Conservation (phyloP, 1,140 invertebrate species). For the Pogonus chalceus region DNA sequence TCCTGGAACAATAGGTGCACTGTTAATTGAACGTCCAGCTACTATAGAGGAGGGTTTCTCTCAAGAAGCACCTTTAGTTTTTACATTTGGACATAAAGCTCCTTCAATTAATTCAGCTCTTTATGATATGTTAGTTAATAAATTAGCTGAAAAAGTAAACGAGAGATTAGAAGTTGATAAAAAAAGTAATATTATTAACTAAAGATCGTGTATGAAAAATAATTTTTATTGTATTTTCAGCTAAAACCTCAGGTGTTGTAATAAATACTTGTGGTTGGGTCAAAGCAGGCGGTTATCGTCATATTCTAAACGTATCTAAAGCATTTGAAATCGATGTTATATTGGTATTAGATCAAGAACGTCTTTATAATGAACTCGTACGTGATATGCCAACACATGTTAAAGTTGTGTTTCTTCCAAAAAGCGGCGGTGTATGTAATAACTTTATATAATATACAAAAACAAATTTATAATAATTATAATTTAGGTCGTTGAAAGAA, state of each 20-base stretch:
- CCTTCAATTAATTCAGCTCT: conserved; percentile 70
- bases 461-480: conserved; percentile 2
- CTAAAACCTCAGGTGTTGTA: conserved; percentile 83
- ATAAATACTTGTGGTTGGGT: conserved; percentile 99
- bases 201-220: conserved; percentile 9
- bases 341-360: conserved; percentile 92
- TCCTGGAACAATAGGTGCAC: conserved; percentile 80
- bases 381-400: conserved; percentile 89
- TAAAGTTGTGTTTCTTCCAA: conserved; percentile 86
- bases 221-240: conserved; percentile 40
- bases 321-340: conserved; percentile 94
- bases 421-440: conserved; percentile 83
- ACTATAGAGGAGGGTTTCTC: conserved; percentile 89
- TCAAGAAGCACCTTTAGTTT: conserved; percentile 82
- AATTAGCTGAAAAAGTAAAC: conserved; percentile 77
- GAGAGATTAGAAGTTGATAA: conserved; percentile 78
- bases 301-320: conserved; percentile 74
- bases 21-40: conserved; percentile 83
- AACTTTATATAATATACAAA: conserved; percentile 11
- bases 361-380: conserved; percentile 88
- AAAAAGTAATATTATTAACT: conserved; percentile 49
- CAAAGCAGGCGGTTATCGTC: conserved; percentile 77
- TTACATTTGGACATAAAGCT: conserved; percentile 84
- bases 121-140: conserved; percentile 76
- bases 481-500: conserved; percentile 74